Evolutionary conservation across 2,797 vertebrate species (phyloP), one percentile per base, ranked within the genome.

Genomic region (Tokudaia muenninki): DNA sequence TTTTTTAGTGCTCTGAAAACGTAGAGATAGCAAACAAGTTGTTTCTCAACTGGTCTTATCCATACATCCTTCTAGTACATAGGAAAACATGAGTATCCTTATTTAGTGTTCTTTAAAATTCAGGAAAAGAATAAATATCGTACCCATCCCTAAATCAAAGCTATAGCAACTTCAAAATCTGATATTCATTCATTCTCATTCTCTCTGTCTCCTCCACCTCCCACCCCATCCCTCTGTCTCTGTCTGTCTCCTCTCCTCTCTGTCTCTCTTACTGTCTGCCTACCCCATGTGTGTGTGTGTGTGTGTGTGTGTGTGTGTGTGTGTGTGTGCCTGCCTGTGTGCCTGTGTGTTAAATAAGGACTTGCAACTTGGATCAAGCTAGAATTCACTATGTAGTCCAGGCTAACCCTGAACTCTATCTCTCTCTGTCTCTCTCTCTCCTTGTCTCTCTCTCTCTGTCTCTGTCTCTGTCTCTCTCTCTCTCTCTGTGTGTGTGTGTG

Each of bases 91-190:
- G 83, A 90, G 90, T 29, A 7, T 31, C 22, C 26, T 89, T 50
- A 79, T 90, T 61, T 9, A 67, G 65, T 17, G 12, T 63, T 86
- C 88, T 61, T 87, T 90, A 55, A 88, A 93, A 72, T 91, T 44
- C 79, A 77, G 91, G 61, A 86, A 79, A 47, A 79, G 84, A 93
- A 22, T 57, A 81, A 84, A 94, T 29, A 84, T 55, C 50, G 37
- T 87, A 89, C 57, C 67, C 14, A 89, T 93, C 9, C 84, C 63
- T 63, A 91, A 96, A 92, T 87, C 84, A 96, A 84, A 95, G 81
- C 26, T 90, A 90, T 0, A 77, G 3, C 31, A 26, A 22, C 55
- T 94, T 93, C 82, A 92, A 37, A 90, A 96, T 92, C 26, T 86
- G 17, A 50, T 50, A 50, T 22, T 86, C 55, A 97, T 57, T 87